Evolutionary conservation across 2,113 vertebrate species (phyloP).

Genomic region (Struthidea cinerea): DNA sequence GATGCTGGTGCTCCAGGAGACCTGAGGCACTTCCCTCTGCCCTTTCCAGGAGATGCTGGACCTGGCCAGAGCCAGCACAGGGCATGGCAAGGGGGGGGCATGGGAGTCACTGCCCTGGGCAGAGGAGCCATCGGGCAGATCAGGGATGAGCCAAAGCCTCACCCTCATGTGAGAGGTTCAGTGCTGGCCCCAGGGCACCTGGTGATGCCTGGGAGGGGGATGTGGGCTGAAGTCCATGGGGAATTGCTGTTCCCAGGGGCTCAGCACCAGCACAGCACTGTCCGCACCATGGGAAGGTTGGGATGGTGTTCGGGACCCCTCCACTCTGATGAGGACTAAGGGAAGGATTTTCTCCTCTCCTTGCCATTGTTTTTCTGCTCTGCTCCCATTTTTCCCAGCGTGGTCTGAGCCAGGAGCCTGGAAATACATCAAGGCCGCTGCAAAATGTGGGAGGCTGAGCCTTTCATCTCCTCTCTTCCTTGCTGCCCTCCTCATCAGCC

Average conservation of each 20-base stretch:
- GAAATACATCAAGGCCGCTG: background rate
- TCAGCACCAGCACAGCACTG: background rate
- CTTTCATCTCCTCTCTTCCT: background rate
- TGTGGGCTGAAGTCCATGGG: background rate
- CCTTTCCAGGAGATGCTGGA: background rate
- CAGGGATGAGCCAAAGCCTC: background rate
- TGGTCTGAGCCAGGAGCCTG: background rate
- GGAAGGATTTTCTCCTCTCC: background rate
- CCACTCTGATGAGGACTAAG: fast-evolving
- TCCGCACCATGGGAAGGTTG: background rate
- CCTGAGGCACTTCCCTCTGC: background rate
- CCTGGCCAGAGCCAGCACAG: background rate
- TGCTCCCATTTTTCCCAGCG: fast-evolving
- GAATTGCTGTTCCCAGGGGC: background rate
- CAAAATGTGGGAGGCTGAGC: background rate
- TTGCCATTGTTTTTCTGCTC: background rate
- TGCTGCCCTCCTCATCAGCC: background rate
- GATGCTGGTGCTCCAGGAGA: background rate
- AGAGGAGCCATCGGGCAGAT: background rate
- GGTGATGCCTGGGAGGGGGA: background rate
- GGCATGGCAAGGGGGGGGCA: background rate
- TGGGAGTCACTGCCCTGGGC: fast-evolving
- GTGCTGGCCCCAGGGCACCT: background rate
- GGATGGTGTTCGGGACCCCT: background rate
- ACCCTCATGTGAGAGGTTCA: fast-evolving